phyloP scores from a whole-genome alignment of 1,140 invertebrate genomes.

The Diuraphis noxia region DNA sequence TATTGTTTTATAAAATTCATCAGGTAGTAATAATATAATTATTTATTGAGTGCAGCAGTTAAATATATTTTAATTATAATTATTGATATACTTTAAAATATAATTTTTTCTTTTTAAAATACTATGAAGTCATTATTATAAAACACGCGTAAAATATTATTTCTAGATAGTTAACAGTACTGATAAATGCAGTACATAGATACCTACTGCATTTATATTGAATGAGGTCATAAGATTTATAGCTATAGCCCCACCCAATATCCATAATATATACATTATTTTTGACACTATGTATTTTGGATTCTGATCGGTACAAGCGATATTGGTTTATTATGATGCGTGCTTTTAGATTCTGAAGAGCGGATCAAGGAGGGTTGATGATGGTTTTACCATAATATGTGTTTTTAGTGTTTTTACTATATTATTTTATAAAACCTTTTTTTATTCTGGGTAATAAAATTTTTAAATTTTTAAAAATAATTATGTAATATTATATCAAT shows the following conservation, averaged over 20 bases:
- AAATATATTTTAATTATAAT: too few relatives aligned
- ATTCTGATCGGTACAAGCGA: background rate
- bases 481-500: background rate
- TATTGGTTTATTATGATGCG: background rate
- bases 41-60: too few relatives aligned
- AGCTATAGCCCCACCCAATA: background rate
- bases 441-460: background rate
- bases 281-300: background rate
- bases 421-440: background rate
- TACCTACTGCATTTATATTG: background rate
- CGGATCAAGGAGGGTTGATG: background rate
- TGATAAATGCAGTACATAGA: background rate
- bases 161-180: background rate
- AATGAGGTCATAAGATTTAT: background rate
- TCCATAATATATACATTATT: background rate
- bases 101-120: too few relatives aligned
- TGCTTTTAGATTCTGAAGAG: background rate
- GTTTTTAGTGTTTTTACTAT: background rate
- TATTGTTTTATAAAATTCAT: background rate
- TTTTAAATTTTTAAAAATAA: background rate
- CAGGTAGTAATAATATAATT: background rate
- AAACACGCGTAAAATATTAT: background rate
- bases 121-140: too few relatives aligned
- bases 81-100: too few relatives aligned
- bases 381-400: background rate